Evolutionary conservation across 1,140 invertebrate species (phyloP).

Genomic region (Tribolium castaneum): DNA sequence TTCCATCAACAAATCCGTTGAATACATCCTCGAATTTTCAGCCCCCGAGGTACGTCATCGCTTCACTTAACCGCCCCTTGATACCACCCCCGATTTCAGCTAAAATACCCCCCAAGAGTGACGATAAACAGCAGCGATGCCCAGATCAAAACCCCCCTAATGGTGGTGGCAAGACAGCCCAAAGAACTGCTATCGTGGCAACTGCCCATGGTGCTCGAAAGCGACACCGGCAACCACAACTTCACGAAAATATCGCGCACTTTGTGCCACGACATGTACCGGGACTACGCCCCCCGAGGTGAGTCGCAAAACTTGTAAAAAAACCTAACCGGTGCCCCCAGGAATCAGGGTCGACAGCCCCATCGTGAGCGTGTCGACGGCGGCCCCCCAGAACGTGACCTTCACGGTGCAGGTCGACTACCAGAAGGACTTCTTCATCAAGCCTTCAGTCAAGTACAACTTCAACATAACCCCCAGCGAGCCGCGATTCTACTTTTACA

Average conservation of each 20-base stretch:
- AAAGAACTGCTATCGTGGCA: conserved; percentile 77
- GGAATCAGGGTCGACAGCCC: conserved; percentile 60
- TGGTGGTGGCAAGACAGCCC: conserved; percentile 76
- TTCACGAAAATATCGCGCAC: conserved; percentile 72
- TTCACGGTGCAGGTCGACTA: conserved; percentile 69
- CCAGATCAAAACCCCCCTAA: conserved; percentile 69
- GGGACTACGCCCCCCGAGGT: conserved; percentile 45
- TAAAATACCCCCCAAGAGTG: conserved; percentile 64
- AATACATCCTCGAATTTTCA: conserved; percentile 52
- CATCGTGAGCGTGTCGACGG: conserved; percentile 72
- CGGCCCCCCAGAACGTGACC: conserved; percentile 65
- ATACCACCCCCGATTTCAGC: neutral
- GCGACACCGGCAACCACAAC: conserved; percentile 64
- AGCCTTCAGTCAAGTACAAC: conserved; percentile 62
- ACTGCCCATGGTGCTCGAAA: conserved; percentile 71
- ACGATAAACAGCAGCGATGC: conserved; percentile 67
- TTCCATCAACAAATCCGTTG: conserved; percentile 22
- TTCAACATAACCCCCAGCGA: conserved; percentile 66
- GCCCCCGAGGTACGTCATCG: conserved; percentile 34
- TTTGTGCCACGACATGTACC: conserved; percentile 70
- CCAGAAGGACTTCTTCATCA: conserved; percentile 70
- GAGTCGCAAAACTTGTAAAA: neutral
- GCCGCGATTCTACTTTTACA: conserved; percentile 64
- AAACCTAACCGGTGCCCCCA: too few relatives aligned
- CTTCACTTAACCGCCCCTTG: neutral